Evolutionary conservation across 2,113 vertebrate species (phyloP).

Genomic region (Thermophis baileyi): DNA sequence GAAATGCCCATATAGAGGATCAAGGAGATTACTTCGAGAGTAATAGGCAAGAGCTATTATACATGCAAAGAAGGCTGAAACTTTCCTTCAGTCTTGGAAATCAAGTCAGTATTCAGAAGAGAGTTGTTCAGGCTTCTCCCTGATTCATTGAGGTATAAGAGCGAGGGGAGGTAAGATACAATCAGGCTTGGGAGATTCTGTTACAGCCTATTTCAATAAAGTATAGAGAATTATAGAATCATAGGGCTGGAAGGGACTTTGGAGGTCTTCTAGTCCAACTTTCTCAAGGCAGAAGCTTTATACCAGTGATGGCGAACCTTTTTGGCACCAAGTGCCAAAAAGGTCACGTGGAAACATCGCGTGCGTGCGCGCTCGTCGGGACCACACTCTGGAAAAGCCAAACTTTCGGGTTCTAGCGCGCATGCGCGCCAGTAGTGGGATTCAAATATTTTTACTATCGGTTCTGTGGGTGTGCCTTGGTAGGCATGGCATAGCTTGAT

Average conservation of each 20-base stretch:
- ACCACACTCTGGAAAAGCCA: too few relatives aligned
- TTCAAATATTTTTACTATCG: too few relatives aligned
- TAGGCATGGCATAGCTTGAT: too few relatives aligned
- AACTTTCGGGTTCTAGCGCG: too few relatives aligned
- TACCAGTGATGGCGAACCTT: neutral
- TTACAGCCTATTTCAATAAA: neutral
- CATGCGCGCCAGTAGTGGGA: too few relatives aligned
- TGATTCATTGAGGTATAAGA: neutral
- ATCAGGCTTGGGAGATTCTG: neutral
- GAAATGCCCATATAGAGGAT: neutral
- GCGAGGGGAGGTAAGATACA: neutral
- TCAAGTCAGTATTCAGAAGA: neutral
- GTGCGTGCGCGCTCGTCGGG: too few relatives aligned
- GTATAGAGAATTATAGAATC: neutral
- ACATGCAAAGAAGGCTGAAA: neutral
- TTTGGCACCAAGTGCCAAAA: too few relatives aligned
- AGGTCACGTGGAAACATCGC: too few relatives aligned
- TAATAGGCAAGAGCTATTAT: neutral
- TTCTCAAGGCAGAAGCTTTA: neutral
- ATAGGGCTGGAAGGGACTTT: neutral
- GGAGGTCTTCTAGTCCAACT: neutral
- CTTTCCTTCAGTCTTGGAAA: neutral
- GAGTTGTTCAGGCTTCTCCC: neutral
- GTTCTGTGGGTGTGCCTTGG: too few relatives aligned
- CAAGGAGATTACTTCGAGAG: neutral